Evolutionary conservation across 2,888 invertebrate genomes (phyloP), one percentile per base, ranked within the genome.

Genomic region (Helleia helle): DNA sequence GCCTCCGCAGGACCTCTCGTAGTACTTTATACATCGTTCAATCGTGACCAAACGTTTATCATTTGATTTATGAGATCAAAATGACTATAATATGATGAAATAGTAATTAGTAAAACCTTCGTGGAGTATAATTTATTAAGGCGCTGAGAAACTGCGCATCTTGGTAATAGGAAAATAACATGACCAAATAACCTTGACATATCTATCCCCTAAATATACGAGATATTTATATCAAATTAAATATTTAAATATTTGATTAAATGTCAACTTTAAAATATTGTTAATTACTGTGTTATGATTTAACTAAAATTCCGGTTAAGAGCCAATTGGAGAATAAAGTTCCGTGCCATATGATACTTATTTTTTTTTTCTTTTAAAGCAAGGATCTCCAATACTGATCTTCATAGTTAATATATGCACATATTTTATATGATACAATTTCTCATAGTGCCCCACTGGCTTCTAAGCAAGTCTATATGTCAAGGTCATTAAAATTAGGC

Each of bases 221-320:
- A 8, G 13, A 22, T 24, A 18, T n/a, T n/a, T n/a, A 30, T 25
- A 17, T 15, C 25, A 14, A 15, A 39, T 30, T 39, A 39, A 30
- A 9, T 39, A 30, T 39, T 30, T 25, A 17, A 30, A 39, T 39
- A 14, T 12, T 24, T 24, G 17, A 39, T 39, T 15, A 30, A 39
- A 39, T 39, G 39, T 39, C 39, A 39, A 24, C 9, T 30, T 24
- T 14, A 8, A 39, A 31, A 30, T 31, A 31, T 18, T 1, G 17
- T n/a, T n/a, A n/a, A n/a, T n/a, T n/a, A n/a, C n/a, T n/a, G n/a
- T n/a, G n/a, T n/a, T n/a, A n/a, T n/a, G n/a, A n/a, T n/a, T n/a
- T n/a, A n/a, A n/a, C n/a, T n/a, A n/a, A n/a, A n/a, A n/a, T n/a
- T n/a, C n/a, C n/a, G n/a, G n/a, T n/a, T n/a, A n/a, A n/a, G n/a